These are phyloP conservation scores for Drosophila albomicans DNA, from an alignment of 1,140 invertebrate genomes.

Conservation along the genomic window DNA sequence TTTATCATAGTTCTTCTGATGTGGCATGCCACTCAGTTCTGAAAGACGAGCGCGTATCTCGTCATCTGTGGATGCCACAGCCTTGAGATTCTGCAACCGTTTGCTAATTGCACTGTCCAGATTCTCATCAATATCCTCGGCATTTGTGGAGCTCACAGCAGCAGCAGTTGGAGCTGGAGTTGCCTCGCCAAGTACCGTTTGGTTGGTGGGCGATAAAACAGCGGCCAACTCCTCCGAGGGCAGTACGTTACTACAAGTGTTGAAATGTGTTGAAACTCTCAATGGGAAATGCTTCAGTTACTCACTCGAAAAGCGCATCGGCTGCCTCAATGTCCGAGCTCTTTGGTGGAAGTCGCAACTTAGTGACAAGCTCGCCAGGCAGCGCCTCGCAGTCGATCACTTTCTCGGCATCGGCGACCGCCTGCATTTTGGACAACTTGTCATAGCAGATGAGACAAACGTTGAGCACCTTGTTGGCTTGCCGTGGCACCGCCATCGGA, in stretches of 20 bases:
- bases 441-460: conserved; percentile 80
- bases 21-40: conserved; percentile 86
- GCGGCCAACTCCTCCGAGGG: conserved; percentile 63
- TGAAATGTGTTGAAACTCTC: neutral
- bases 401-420: conserved; percentile 62
- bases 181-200: conserved; percentile 41
- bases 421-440: conserved; percentile 68
- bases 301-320: conserved; percentile 66
- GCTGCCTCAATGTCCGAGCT: conserved; percentile 56
- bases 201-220: conserved; percentile 63
- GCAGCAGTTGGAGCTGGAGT: neutral
- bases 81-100: conserved; percentile 87
- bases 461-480: conserved; percentile 66
- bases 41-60: conserved; percentile 86
- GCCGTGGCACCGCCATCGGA: conserved; percentile 85
- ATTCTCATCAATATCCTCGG: conserved; percentile 72
- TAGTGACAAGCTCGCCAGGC: conserved; percentile 69
- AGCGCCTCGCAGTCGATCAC: conserved; percentile 72
- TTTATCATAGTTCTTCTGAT: conserved; percentile 72
- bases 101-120: conserved; percentile 86
- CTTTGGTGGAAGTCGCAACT: conserved; percentile 43
- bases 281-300: neutral
- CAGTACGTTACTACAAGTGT: conserved; percentile 47
- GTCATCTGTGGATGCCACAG: conserved; percentile 81
- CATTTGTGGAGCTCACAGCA: conserved; percentile 30